Evolutionary conservation across 2,797 vertebrate species (phyloP).

Genomic region (Spea hammondii): DNA sequence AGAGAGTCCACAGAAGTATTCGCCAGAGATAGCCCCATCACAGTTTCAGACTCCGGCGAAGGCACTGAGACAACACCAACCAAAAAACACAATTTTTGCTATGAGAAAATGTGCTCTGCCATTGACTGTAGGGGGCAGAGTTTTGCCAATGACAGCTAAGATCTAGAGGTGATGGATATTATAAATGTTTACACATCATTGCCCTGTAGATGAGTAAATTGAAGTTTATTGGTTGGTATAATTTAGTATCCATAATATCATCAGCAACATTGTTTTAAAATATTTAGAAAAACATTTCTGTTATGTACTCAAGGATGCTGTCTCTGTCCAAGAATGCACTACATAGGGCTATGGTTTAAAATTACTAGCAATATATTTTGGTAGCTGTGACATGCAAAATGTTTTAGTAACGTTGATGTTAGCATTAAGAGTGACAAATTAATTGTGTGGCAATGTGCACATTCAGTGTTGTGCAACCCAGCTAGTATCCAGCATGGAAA

Average conservation of each 20-base stretch:
- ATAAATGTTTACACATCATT: constrained; percentile 37
- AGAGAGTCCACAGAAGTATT: constrained; percentile 97
- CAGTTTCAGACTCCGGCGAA: constrained; percentile 88
- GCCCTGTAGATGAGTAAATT: neutral
- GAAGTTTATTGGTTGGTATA: neutral
- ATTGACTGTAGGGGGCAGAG: constrained; percentile 71
- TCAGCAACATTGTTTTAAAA: constrained; percentile 44
- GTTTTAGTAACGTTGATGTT: constrained; percentile 41
- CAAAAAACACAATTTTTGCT: constrained; percentile 89
- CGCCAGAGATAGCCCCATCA: constrained; percentile 96
- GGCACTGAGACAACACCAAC: constrained; percentile 85
- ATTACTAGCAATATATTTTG: constrained; percentile 59
- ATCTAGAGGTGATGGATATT: neutral
- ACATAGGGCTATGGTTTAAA: constrained; percentile 57
- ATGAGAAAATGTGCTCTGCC: constrained; percentile 72
- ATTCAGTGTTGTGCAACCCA: neutral
- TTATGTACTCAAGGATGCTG: constrained; percentile 30
- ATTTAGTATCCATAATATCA: constrained; percentile 1
- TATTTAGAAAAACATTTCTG: constrained; percentile 42
- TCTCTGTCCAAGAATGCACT: constrained; percentile 56
- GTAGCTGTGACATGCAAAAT: constrained; percentile 50
- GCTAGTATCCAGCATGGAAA: neutral
- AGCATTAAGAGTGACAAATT: constrained; percentile 13
- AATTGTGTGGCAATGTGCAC: neutral
- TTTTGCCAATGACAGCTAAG: constrained; percentile 67